A percentile compares a stretch with the other conserved stretches of the same genome.
Conservation (phyloP, 1,140 invertebrate species). For the Drosophila aff. region DNA sequence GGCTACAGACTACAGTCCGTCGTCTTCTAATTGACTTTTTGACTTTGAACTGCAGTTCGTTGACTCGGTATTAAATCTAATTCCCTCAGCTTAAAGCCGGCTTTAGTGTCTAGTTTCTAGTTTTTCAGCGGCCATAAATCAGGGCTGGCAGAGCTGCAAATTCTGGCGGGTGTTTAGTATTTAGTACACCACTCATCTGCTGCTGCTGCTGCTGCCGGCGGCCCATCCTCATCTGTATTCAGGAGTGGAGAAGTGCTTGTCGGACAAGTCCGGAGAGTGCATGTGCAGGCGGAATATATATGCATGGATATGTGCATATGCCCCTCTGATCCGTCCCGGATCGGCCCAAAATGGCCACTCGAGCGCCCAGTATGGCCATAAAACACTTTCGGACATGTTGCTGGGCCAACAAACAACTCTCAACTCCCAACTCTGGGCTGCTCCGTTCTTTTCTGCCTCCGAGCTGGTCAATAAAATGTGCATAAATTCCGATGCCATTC, state of each 20-base stretch:
- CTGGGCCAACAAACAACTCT: conserved; percentile 64
- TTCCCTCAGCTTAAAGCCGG: conserved; percentile 18
- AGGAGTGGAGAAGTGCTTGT: conserved; percentile 70
- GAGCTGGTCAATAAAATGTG: conserved; percentile 79
- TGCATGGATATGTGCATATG: conserved; percentile 46
- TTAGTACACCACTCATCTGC: conserved; percentile 46
- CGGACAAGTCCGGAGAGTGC: conserved; percentile 66
- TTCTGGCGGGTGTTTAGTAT: conserved; percentile 51
- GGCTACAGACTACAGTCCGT: conserved; percentile 34
- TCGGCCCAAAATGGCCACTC: conserved; percentile 75
- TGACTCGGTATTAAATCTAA: conserved; percentile 55
- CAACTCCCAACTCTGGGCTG: conserved; percentile 37
- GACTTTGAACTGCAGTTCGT: conserved; percentile 74
- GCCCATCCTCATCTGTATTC: conserved; percentile 67
- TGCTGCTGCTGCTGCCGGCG: background rate
- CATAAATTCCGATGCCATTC: conserved; percentile 74
- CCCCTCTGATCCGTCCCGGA: conserved; percentile 18
- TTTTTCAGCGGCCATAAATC: conserved; percentile 55
- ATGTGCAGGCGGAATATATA: conserved; percentile 61
- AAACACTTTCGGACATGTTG: conserved; percentile 81
- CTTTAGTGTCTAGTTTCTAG: conserved; percentile 2
- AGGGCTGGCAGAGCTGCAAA: conserved; percentile 38
- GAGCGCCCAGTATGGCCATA: conserved; percentile 76
- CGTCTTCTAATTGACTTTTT: conserved; percentile 74
- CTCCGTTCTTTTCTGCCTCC: conserved; percentile 64